Evolutionary conservation across 2,113 vertebrate genomes (phyloP).

Genomic region (Pica pica): DNA sequence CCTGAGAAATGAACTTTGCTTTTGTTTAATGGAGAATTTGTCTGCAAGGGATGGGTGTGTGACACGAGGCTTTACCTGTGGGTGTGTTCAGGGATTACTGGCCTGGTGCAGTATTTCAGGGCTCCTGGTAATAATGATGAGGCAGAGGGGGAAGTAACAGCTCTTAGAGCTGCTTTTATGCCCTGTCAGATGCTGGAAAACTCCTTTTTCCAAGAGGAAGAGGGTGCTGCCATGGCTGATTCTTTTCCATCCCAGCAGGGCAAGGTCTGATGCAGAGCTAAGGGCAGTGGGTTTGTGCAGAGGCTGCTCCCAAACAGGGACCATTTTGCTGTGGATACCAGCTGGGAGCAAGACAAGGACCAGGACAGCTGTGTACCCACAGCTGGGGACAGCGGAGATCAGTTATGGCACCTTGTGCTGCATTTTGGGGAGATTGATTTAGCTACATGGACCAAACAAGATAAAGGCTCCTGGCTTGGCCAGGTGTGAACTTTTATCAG

Average conservation of each 20-base stretch:
- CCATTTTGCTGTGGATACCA: background rate
- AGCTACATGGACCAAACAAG: fast-evolving
- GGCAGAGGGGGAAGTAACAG: background rate
- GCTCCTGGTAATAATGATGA: fast-evolving
- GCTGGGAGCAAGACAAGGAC: background rate
- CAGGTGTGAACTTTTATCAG: background rate
- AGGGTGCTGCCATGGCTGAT: background rate
- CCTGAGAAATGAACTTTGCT: background rate
- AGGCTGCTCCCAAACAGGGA: background rate
- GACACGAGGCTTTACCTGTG: background rate
- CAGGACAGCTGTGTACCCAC: background rate
- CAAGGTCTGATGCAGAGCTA: background rate
- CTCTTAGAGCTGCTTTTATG: background rate
- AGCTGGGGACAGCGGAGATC: background rate
- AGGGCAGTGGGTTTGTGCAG: background rate
- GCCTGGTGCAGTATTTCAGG: background rate
- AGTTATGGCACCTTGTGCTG: too few species aligned
- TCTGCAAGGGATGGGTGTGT: background rate
- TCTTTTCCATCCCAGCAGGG: background rate
- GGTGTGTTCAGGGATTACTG: background rate
- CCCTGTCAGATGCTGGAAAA: background rate
- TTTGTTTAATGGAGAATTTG: background rate
- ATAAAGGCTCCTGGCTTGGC: background rate
- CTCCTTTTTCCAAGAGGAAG: background rate
- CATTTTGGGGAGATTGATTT: fast-evolving